Evolutionary conservation across 2,888 invertebrate species (phyloP).

Genomic region (Frankliniella fusca): DNA sequence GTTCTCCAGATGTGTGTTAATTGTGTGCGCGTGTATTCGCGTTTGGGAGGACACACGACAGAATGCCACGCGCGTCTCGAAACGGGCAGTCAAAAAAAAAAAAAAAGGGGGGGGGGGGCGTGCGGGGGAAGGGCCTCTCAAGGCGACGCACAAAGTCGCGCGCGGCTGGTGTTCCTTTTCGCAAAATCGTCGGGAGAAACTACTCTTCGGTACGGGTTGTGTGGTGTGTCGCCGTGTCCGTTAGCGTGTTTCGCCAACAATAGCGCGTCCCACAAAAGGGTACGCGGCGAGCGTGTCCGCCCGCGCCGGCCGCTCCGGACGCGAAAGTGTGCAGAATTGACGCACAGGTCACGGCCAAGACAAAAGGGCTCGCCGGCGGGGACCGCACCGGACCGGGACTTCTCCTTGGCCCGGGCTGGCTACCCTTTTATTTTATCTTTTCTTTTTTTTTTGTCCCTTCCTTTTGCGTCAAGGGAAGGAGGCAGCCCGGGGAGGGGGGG

Average conservation of each 20-base stretch:
- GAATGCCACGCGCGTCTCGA: not conserved
- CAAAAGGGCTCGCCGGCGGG: not conserved
- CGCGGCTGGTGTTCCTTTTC: not conserved
- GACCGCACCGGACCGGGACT: not conserved
- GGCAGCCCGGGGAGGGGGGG: not conserved
- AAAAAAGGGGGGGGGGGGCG: not conserved
- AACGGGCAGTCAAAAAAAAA: not conserved
- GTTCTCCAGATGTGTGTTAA: no score
- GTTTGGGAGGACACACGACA: no score
- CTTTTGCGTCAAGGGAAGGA: not conserved
- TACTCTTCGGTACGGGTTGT: not conserved
- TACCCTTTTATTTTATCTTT: constrained; percentile 22
- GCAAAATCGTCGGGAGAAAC: not conserved
- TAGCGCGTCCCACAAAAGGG: not conserved
- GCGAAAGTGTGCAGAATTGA: constrained; percentile 16
- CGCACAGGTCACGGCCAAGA: not conserved
- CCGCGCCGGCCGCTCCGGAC: not conserved
- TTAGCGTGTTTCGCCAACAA: no score
- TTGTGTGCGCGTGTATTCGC: no score
- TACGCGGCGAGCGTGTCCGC: not conserved
- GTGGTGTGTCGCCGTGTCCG: no score
- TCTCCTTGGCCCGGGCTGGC: not conserved
- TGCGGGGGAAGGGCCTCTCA: not conserved
- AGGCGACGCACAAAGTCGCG: not conserved
- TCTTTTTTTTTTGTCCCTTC: constrained; percentile 10